Conservation (phyloP, 2,888 invertebrate species). For the Drosophila multiciliata region DNA sequence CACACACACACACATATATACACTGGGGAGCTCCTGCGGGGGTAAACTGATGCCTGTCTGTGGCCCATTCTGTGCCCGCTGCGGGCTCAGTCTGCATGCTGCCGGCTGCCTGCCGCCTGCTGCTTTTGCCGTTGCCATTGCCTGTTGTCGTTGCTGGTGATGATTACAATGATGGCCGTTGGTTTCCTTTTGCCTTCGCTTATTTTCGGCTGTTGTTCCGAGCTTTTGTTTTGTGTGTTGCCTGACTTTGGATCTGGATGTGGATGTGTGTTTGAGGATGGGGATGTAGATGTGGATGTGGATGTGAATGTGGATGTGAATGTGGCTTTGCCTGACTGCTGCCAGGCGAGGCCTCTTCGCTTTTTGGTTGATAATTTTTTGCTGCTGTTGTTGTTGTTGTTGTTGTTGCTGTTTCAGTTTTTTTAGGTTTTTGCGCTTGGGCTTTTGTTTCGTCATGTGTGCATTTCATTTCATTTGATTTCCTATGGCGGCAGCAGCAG, state of each 20-base stretch:
- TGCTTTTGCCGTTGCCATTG: constrained; percentile 19
- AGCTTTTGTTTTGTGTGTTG: constrained; percentile 68
- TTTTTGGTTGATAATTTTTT: constrained; percentile 76
- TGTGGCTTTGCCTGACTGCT: constrained; percentile 37
- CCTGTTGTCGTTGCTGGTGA: constrained; percentile 63
- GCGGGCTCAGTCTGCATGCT: constrained; percentile 25
- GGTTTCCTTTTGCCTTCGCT: constrained; percentile 64
- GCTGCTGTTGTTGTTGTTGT: constrained; percentile 29
- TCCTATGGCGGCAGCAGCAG: constrained; percentile 70
- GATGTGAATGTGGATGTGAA: constrained; percentile 22
- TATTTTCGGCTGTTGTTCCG: constrained; percentile 55
- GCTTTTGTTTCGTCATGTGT: constrained; percentile 80
- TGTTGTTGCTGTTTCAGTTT: constrained; percentile 27
- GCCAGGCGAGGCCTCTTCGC: constrained; percentile 63
- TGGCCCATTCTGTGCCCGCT: constrained; percentile 32
- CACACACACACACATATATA: constrained; percentile 24
- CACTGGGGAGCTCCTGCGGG: constrained; percentile 17
- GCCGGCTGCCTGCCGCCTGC: constrained; percentile 5
- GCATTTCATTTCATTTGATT: constrained; percentile 81
- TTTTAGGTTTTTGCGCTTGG: constrained; percentile 61
- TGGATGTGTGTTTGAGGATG: constrained; percentile 13
- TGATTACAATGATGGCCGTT: constrained; percentile 78
- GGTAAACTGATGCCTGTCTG: constrained; percentile 46
- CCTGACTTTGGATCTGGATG: constrained; percentile 29
- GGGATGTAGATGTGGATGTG: constrained; percentile 5